Evolutionary conservation across 2,797 vertebrate species (phyloP), one percentile per base, ranked within the genome.

Genomic region (Schizopygopsis malacanthus): DNA sequence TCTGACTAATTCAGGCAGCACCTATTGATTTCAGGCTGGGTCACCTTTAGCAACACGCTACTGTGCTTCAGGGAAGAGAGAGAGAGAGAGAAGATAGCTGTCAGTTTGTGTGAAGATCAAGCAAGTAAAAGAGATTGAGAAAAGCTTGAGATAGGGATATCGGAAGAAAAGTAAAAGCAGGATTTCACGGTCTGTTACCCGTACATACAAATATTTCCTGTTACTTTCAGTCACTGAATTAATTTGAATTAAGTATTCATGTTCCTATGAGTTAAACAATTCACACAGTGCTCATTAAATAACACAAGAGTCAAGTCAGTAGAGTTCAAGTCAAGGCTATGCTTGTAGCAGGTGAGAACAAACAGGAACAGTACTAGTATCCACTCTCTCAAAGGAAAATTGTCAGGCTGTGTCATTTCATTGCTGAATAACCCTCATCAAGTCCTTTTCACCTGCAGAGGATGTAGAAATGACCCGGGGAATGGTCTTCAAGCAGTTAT

Each of bases 1-100:
- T 88, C 89, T 91, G 89, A 90, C 88, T 91, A 89, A 91, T 91
- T 91, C 83, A 91, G 82, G 88, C 85, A 80, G 87, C 81, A 65
- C 79, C 90, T 90, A 90, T 89, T 90, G 90, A 90, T 90, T 90
- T 90, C 88, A 59, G 50, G 56, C 71, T 56, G 86, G 87, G 87
- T 90, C 90, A 90, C 89, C 87, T 88, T 85, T 86, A 89, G 78
- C 87, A 81, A 65, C 78, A 75, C 16, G 8, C 73, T 87, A 70
- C 75, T 82, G 80, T 47, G 70, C 25, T 80, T 56, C 56, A 84
- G 82, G 39, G 77, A 81, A 75, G 37, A 56, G 70, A 69, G 81
- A 78, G 54, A 56, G 70, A 63, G 77, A 78, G 54, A 45, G 75
- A 75, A 56, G 84, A 79, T 69, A 59, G 76, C 65, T 33, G 81